Evolutionary conservation across 2,888 invertebrate species (phyloP), one percentile per base, ranked within the genome.

Genomic region (Dione juno): DNA sequence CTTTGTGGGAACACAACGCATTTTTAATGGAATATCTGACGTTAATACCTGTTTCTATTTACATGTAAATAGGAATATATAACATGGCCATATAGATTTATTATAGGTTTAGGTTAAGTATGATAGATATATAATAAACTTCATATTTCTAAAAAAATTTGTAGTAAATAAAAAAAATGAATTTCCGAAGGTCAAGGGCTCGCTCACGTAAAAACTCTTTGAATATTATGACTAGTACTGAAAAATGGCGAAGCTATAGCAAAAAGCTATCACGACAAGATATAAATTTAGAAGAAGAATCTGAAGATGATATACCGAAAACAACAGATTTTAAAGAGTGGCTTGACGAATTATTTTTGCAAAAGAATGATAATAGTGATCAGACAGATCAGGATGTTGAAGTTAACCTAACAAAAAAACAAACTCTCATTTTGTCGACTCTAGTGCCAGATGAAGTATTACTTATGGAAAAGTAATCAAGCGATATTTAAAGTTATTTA

Each of bases 361-460:
- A 81, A 10, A 87, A 87, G 72, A 89, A 83, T 65, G 76, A 79
- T 1, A 76, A 76, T 79, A 59, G 93, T 82, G 79, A 84, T 14
- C 82, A 80, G 63, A 76, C 77, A 3, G 89, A 90, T 52, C 88
- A 92, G 78, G 94, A 93, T 69, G 78, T 94, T 41, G 92, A 94
- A 79, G 83, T 92, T 3, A 84, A 88, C 57, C 82, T 93, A 48
- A 88, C 89, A 0, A 90, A 87, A 67, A 93, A 92, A 75, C 94
- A 93, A 77, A 92, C 94, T 0, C 85, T 93, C 41, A 86, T 93
- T 21, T 82, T 95, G 53, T 90, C 94, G 0, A 94, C 94, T 0
- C 88, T 95, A 70, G 87, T 95, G 1, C 94, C 95, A 0, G 94
- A 95, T 75, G 93, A 94, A 84, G 82, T 95, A 66, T 81, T 95